phyloP scores from a whole-genome alignment of 1,140 invertebrate species.

The Pachyrhynchus sulphureomaculatus region DNA sequence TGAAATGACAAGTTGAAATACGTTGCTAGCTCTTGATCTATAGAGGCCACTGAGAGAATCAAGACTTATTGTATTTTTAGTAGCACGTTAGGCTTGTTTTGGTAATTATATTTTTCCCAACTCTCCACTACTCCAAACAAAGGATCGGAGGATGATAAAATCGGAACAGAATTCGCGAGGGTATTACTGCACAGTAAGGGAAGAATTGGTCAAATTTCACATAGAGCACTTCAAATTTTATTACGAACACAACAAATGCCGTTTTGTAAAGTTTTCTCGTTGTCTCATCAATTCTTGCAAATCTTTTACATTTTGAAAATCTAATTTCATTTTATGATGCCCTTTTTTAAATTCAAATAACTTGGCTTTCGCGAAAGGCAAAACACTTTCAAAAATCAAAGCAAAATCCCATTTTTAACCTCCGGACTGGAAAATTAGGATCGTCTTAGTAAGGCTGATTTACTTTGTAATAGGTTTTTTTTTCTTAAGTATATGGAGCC shows the following conservation, averaged over 20 bases:
- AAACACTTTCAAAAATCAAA: slow-evolving; percentile 16
- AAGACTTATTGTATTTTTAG: too few relatives aligned
- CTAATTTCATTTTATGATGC: slow-evolving; percentile 9
- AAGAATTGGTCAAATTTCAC: too few relatives aligned
- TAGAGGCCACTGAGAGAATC: too few relatives aligned
- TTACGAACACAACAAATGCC: background rate
- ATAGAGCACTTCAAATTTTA: too few relatives aligned
- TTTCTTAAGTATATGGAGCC: background rate
- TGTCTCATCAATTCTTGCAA: background rate
- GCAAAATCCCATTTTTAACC: slow-evolving; percentile 8
- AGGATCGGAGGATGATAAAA: too few relatives aligned
- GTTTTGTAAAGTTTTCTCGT: background rate
- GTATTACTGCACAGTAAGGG: too few relatives aligned
- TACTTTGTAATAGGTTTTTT: background rate
- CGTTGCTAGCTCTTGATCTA: too few relatives aligned
- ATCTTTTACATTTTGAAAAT: slow-evolving; percentile 6
- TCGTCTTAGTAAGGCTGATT: background rate
- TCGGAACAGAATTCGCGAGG: too few relatives aligned
- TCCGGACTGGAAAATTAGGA: slow-evolving; percentile 12
- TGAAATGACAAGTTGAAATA: too few relatives aligned
- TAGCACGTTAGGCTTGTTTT: too few relatives aligned
- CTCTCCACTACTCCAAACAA: too few relatives aligned
- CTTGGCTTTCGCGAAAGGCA: background rate
- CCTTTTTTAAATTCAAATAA: slow-evolving; percentile 11
- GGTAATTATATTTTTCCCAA: too few relatives aligned